Conservation (phyloP, 2,113 vertebrate genomes). For the Castor canadensis region DNA sequence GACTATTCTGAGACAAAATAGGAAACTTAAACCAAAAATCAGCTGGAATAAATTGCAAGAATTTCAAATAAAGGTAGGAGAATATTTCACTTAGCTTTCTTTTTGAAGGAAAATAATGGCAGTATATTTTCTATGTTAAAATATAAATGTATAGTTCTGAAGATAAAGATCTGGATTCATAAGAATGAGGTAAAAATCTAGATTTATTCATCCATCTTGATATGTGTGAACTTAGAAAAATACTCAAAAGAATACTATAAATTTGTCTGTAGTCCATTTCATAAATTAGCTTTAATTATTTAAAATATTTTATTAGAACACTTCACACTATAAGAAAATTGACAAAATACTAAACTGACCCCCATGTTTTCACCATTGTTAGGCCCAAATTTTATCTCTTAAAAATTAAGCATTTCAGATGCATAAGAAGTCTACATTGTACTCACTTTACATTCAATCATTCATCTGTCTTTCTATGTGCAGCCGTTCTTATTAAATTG, state of each 20-base stretch:
- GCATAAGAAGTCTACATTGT: neutral
- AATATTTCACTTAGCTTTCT: neutral
- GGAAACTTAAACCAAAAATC: neutral
- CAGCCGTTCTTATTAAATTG: neutral
- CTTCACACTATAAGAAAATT: neutral
- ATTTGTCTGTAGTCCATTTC: neutral
- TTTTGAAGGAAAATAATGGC: too few relatives aligned
- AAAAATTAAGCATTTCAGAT: neutral
- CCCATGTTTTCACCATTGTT: neutral
- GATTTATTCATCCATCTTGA: accelerated
- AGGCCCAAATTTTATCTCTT: neutral
- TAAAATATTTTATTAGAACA: neutral
- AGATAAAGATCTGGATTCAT: too few relatives aligned
- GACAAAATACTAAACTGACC: neutral
- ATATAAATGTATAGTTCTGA: too few relatives aligned
- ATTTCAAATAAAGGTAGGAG: neutral
- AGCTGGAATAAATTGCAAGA: neutral
- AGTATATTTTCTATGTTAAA: too few relatives aligned
- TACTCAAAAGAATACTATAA: neutral
- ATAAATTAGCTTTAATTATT: neutral
- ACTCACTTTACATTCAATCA: neutral
- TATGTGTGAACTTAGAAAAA: neutral
- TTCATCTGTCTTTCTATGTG: neutral
- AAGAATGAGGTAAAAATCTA: neutral
- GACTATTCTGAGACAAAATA: neutral